Base-by-base conservation (phyloP, 2,797 vertebrate genomes). In the Erpetoichthys calabaricus region DNA sequence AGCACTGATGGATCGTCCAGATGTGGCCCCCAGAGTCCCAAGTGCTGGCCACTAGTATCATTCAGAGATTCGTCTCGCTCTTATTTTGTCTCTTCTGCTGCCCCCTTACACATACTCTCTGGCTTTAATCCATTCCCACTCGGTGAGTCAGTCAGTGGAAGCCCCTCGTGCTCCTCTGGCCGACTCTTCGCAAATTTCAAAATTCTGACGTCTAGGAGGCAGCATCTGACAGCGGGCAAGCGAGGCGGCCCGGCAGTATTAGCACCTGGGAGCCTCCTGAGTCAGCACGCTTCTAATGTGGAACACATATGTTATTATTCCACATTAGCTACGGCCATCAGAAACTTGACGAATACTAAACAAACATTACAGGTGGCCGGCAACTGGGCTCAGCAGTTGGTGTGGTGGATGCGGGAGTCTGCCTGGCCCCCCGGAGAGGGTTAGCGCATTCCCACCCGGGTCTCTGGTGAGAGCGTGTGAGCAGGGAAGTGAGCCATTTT, bases 1-100 rank as follows among this genome's bases (percentile, higher is more conserved):
- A 82, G n/a, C 66, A 70, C 77, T 94, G 91, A 99, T 97, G 89
- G 80, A 78, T 93, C 94, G 82, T 85, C 83, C 95, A 99, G 94
- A 97, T 97, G 94, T 82, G 75, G 59, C 79, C 69, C 70, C 45
- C 74, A 70, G 65, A 79, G 85, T 80, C 59, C 53, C 51, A 51
- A 60, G 41, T 62, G 80, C 82, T 68, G 69, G 78, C 72, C 75
- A 60, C 69, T 66, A 59, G 68, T 75, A 70, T 80, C 82, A 83
- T 86, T 64, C 1, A 7, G 65, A 57, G 75, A 76, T 86, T 81
- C 71, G 76, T 85, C 75, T 78, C 25, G 25, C 25, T 25, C 25
- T 25, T 25, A 25, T 61, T 43, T 53, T 6, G 8, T 42, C 47
- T 42, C 41, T 25, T 5, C 6, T n/a, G 7, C 44, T n/a, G 62